A percentile compares a stretch with the other conserved stretches of the same genome.
Evolutionary conservation across 2,113 vertebrate species (phyloP).

Genomic region (Daphoenositta chrysoptera): DNA sequence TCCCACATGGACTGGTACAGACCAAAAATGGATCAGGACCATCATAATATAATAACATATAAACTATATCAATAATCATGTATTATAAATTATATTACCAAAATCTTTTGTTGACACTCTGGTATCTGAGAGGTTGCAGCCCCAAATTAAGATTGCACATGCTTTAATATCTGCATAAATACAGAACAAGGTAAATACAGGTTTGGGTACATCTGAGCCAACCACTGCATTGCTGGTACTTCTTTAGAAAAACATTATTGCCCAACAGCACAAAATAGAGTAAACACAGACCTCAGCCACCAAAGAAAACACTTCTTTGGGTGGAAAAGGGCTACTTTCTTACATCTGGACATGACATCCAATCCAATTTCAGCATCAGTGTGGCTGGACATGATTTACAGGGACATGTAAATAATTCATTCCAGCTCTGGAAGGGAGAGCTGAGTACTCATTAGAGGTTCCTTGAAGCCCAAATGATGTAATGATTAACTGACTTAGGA

Average conservation of each 20-base stretch:
- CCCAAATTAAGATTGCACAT: neutral
- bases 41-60: neutral
- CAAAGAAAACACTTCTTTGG: neutral
- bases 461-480: neutral
- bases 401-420: slow-evolving; percentile 20
- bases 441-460: neutral
- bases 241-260: neutral
- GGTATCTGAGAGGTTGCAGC: neutral
- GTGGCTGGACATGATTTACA: neutral
- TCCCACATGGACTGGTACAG: neutral
- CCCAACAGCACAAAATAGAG: neutral
- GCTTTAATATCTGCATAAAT: neutral
- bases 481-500: neutral
- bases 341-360: neutral
- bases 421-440: neutral
- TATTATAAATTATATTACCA: neutral
- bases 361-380: neutral
- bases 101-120: neutral
- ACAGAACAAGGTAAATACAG: neutral
- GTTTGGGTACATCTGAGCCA: neutral
- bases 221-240: neutral
- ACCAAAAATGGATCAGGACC: neutral
- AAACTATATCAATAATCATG: neutral
- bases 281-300: neutral
- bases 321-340: neutral